These are phyloP conservation scores for Maccullochella peelii DNA, from an alignment of 2,113 vertebrate species.

Conservation along the genomic window DNA sequence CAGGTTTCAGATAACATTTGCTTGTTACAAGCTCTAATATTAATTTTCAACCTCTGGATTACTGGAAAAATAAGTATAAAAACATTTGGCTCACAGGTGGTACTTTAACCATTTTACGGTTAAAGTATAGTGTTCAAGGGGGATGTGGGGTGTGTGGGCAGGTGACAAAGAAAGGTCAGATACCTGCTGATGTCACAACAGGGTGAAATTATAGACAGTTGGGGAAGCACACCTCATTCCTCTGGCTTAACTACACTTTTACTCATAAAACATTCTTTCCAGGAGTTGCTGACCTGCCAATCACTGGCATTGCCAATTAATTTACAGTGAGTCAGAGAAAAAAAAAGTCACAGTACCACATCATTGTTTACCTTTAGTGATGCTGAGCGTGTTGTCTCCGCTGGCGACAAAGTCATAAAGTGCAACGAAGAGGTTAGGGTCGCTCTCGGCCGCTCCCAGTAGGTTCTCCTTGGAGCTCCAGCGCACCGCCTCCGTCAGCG, in stretches of 20 bases:
- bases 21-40: background rate
- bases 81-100: background rate
- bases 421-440: conserved; percentile 99
- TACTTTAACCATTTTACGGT: too few species aligned
- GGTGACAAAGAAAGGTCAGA: background rate
- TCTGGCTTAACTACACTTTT: conserved; percentile 27
- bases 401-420: conserved; percentile 99
- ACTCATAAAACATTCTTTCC: conserved; percentile 5
- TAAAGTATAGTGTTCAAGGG: background rate
- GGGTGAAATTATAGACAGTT: background rate
- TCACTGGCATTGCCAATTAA: conserved; percentile 1
- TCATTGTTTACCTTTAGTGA: conserved; percentile 93
- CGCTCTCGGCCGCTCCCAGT: conserved; percentile 95
- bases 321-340: background rate
- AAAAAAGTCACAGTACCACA: background rate
- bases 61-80: background rate
- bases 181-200: conserved; percentile 19
- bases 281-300: conserved; percentile 25
- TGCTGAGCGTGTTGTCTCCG: conserved; percentile 99
- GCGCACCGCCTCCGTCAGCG: conserved; percentile 95
- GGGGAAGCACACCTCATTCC: conserved; percentile 53
- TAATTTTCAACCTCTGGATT: background rate
- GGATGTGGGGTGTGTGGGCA: background rate
- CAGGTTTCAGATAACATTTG: background rate
- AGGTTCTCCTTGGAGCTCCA: conserved; percentile 99